Conservation (phyloP, 2,113 vertebrate species). For the Capra hircus region DNA sequence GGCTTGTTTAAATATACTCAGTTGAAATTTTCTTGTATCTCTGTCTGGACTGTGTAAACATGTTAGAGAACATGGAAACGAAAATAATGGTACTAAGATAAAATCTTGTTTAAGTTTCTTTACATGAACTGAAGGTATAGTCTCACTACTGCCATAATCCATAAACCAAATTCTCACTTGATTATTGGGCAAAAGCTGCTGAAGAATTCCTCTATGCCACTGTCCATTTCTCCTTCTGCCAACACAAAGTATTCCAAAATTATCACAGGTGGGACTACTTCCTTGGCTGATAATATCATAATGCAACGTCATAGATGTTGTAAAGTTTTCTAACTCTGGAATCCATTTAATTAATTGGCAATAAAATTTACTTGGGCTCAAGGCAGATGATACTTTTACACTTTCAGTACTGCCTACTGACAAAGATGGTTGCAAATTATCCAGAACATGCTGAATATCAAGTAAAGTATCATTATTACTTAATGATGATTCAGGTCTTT, state of each 20-base stretch:
- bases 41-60: slow-evolving; percentile 75
- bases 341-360: slow-evolving; percentile 85
- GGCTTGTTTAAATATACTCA: slow-evolving; percentile 81
- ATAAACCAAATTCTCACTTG: slow-evolving; percentile 87
- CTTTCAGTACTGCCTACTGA: slow-evolving; percentile 79
- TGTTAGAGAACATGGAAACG: slow-evolving; percentile 87
- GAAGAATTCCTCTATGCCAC: slow-evolving; percentile 91
- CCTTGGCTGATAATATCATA: slow-evolving; percentile 77
- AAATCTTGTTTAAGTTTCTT: slow-evolving; percentile 85
- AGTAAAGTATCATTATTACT: slow-evolving; percentile 34
- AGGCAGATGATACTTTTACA: slow-evolving; percentile 85
- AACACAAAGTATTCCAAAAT: slow-evolving; percentile 88
- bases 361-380: slow-evolving; percentile 86
- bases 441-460: slow-evolving; percentile 79
- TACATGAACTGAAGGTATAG: slow-evolving; percentile 81
- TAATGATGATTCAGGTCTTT: slow-evolving; percentile 37
- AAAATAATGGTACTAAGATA: slow-evolving; percentile 83
- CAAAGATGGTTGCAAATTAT: slow-evolving; percentile 78
- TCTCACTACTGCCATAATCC: slow-evolving; percentile 90
- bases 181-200: slow-evolving; percentile 83
- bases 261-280: slow-evolving; percentile 71
- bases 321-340: slow-evolving; percentile 83
- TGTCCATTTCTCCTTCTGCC: slow-evolving; percentile 87
- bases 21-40: slow-evolving; percentile 76
- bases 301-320: slow-evolving; percentile 77